These are phyloP conservation scores for Falcunculus frontatus DNA, from an alignment of 2,113 vertebrate species.

Conservation along the genomic window DNA sequence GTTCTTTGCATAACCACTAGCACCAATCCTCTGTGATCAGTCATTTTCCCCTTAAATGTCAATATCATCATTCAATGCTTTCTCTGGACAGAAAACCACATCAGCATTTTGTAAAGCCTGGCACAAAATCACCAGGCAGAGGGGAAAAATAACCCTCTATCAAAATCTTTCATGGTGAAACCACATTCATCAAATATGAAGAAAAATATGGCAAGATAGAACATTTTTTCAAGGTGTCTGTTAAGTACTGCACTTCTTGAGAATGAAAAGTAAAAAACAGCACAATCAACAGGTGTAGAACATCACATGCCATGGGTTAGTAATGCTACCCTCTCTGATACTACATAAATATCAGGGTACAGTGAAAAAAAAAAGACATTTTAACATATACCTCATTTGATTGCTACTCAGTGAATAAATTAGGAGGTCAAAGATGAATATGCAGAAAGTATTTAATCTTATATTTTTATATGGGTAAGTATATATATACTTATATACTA, in stretches of 20 bases:
- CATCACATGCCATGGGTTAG: neutral
- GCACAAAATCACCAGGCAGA: neutral
- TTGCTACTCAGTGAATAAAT: neutral
- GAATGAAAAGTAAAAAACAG: neutral
- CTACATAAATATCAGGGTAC: neutral
- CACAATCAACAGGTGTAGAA: neutral
- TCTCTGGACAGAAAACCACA: neutral
- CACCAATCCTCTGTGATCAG: neutral
- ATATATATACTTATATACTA: too few relatives aligned
- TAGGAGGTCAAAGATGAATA: neutral
- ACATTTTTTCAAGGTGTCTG: neutral
- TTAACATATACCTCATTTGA: neutral
- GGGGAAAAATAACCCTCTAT: neutral
- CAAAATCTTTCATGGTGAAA: neutral
- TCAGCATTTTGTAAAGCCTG: neutral
- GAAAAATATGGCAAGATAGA: neutral
- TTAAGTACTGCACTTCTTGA: neutral
- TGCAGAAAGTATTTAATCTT: neutral
- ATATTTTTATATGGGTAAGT: neutral
- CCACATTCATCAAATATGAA: neutral
- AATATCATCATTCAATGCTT: neutral
- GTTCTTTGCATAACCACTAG: neutral
- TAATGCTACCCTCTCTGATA: neutral
- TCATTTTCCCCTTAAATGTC: neutral
- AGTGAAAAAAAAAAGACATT: neutral